These are phyloP conservation scores for Pelecanus crispus DNA, from an alignment of 2,113 vertebrate genomes.

Conservation along the genomic window DNA sequence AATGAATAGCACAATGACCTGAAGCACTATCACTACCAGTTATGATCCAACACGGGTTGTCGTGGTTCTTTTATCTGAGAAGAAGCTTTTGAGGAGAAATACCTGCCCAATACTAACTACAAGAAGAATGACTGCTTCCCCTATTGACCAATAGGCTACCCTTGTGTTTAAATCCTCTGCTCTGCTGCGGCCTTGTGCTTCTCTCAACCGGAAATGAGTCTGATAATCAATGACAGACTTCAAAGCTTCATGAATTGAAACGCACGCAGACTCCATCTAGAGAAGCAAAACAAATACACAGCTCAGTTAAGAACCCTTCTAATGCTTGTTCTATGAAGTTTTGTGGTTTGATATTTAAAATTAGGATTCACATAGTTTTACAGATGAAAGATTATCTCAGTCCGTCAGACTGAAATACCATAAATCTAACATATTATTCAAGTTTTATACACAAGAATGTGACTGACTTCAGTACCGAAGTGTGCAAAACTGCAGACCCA, in stretches of 20 bases:
- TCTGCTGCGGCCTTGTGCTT: constrained; percentile 91
- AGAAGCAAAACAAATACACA: not conserved
- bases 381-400: not conserved
- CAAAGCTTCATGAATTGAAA: constrained; percentile 92
- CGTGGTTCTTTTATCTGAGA: constrained; percentile 93
- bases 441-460: not conserved
- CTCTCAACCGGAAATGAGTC: constrained; percentile 91
- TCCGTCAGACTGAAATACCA: not conserved
- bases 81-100: constrained; percentile 92
- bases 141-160: constrained; percentile 96
- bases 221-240: constrained; percentile 94
- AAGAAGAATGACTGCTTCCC: constrained; percentile 91
- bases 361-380: not conserved
- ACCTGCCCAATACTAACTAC: constrained; percentile 96
- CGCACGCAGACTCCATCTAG: constrained; percentile 94
- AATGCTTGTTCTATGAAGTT: not conserved
- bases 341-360: not conserved
- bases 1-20: constrained; percentile 32
- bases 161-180: constrained; percentile 94
- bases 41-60: constrained; percentile 92
- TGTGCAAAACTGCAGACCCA: not conserved
- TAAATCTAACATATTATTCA: not conserved
- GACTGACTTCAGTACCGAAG: not conserved
- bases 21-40: constrained; percentile 48
- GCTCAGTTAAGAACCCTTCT: not conserved